These are phyloP conservation scores for Lochmaea capreae DNA, from an alignment of 2,888 invertebrate species.

Conservation along the genomic window DNA sequence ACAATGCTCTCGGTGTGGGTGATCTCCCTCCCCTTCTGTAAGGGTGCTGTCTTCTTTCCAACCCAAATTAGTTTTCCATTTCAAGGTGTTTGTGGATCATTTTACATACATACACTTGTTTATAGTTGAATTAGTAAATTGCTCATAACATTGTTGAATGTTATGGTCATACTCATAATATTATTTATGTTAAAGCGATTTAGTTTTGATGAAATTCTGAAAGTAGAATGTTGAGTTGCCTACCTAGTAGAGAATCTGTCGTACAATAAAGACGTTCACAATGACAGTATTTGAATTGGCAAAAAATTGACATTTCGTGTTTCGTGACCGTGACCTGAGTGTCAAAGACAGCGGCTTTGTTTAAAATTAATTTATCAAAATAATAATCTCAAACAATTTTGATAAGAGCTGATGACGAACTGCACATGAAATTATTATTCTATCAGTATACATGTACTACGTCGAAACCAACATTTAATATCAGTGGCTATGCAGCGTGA, in stretches of 20 bases:
- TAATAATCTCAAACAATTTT: neutral
- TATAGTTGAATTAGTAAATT: no score
- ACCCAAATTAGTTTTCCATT: no score
- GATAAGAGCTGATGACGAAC: conserved; percentile 24
- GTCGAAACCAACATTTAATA: conserved; percentile 21
- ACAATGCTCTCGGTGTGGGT: no score
- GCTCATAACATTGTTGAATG: no score
- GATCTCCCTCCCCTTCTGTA: no score
- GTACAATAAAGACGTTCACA: neutral
- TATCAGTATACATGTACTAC: conserved; percentile 10
- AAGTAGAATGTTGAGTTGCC: neutral
- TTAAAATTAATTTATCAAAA: conserved; percentile 12
- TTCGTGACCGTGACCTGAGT: neutral
- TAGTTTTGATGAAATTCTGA: neutral
- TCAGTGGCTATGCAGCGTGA: conserved; percentile 30
- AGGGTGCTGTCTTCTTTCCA: no score
- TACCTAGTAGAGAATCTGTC: neutral
- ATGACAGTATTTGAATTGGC: neutral
- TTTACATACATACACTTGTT: no score
- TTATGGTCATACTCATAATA: no score
- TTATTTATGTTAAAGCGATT: no score
- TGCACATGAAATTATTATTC: conserved; percentile 12
- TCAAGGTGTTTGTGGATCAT: no score
- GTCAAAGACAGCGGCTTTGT: neutral
- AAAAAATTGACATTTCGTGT: neutral